Base-by-base conservation (phyloP, 2,113 vertebrate genomes). In the Microcebus jonahi region DNA sequence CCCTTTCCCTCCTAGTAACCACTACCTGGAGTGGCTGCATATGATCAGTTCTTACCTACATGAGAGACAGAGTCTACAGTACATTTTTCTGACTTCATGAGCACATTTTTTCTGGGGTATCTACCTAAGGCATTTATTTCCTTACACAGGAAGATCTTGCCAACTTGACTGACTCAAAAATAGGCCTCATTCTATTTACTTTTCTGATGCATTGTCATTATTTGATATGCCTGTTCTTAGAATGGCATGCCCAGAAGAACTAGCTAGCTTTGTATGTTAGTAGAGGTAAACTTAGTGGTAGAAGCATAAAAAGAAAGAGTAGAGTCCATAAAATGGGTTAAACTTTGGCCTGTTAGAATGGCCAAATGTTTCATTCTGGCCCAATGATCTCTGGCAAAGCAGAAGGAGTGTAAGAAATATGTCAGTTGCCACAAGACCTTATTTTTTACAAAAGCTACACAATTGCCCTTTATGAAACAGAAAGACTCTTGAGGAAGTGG, bases 221-320 rank as follows among this genome's bases (percentile, higher is more conserved):
- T 93, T 88, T 91, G 9, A 23, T 83, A 39, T 86, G 55, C 92
- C 75, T 86, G 7, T 55, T 91, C 27, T 88, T 95, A 77, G 17
- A 34, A 90, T 91, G 45, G 18, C 73, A 21, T 95, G 73, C 55
- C n/a, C 36, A 50, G 48, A 63, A 92, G 79, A 88, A 95, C 23
- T 92, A 48, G 42, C 45, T 95, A 92, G 76, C 65, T 50, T 80
- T 94, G 1, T 90, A 81, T 14, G 67, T 89, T 94, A 77, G 42
- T 65, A 76, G 53, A 93, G 39, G 45, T 86, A 87, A 36, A 96
- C 29, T 88, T 79, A 70, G 34, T 88, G 42, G 39, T 91, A 76
- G 45, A 88, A 93, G 13, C 63, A 88, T 76, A 95, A 95, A 86
- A 87, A 86, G 70, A 97, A 97, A 97, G 5, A 15, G 8, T 73